These are phyloP conservation scores for Peromyscus nudipes DNA, from an alignment of 2,797 vertebrate species.

Conservation along the genomic window DNA sequence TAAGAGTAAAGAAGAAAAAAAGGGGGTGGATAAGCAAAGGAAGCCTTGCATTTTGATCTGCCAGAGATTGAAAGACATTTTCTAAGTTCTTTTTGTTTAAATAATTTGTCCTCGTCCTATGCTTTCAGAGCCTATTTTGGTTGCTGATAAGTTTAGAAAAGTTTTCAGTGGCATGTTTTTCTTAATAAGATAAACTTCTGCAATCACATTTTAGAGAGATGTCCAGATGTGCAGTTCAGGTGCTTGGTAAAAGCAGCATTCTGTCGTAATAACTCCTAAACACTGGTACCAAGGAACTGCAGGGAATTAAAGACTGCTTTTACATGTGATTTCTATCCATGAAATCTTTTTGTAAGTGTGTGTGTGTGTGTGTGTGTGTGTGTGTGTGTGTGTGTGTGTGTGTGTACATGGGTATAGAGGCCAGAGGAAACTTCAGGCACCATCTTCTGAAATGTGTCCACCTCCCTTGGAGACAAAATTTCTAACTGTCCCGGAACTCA, in stretches of 20 bases:
- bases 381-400: background rate
- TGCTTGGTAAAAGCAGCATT: slow-evolving; percentile 22
- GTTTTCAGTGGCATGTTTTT: slow-evolving; percentile 61
- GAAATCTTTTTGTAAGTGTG: background rate
- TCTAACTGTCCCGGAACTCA: background rate
- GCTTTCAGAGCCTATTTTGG: slow-evolving; percentile 67
- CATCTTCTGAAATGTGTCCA: background rate
- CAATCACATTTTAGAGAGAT: slow-evolving; percentile 6
- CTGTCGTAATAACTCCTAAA: background rate
- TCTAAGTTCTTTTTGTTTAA: slow-evolving; percentile 67
- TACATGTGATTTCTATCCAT: background rate
- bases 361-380: background rate
- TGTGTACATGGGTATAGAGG: background rate
- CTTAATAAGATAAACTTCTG: slow-evolving; percentile 7
- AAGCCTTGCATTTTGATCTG: slow-evolving; percentile 59
- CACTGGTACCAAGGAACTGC: background rate
- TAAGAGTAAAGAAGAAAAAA: slow-evolving; percentile 53
- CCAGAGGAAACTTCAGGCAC: background rate
- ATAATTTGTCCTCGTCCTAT: slow-evolving; percentile 41
- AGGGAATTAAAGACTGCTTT: slow-evolving; percentile 31
- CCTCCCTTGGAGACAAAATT: background rate
- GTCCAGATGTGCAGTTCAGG: background rate
- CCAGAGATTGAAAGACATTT: slow-evolving; percentile 52
- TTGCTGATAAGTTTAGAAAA: slow-evolving; percentile 43
- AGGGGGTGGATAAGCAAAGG: slow-evolving; percentile 50